These are phyloP conservation scores for Drosophila pegasa DNA, from an alignment of 2,888 invertebrate species.

Conservation along the genomic window DNA sequence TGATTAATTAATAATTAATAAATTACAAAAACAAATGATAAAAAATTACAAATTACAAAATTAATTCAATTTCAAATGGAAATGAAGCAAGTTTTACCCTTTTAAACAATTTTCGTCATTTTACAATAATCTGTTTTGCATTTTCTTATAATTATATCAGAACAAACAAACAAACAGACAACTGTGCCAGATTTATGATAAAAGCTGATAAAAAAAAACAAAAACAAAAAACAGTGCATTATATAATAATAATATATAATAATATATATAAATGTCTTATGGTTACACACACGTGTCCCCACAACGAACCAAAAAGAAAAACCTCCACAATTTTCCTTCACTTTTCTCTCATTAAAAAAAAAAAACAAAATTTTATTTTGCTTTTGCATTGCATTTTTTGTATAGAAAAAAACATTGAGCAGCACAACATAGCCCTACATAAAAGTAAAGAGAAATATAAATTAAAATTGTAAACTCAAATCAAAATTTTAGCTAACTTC, in stretches of 20 bases:
- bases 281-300: conserved; percentile 84
- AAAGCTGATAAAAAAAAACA: conserved; percentile 30
- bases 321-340: conserved; percentile 22
- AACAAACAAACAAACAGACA: conserved; percentile 24
- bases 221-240: conserved; percentile 26
- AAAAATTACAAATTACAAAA: too few species aligned
- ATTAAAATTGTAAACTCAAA: not conserved
- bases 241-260: conserved; percentile 28
- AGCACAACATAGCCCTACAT: conserved; percentile 33
- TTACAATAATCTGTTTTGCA: conserved; percentile 65
- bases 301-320: conserved; percentile 27
- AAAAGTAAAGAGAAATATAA: not conserved
- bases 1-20: conserved; percentile 63
- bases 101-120: conserved; percentile 41
- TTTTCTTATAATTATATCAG: conserved; percentile 57
- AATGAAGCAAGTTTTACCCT: conserved; percentile 44
- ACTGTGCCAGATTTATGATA: conserved; percentile 51
- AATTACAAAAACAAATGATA: not conserved
- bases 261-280: conserved; percentile 83
- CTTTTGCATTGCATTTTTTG: conserved; percentile 45
- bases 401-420: conserved; percentile 19
- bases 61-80: not conserved
- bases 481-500: not conserved
- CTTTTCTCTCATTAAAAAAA: conserved; percentile 16
- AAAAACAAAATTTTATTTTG: conserved; percentile 47